Percentiles rank a stretch among this genome's conserved stretches.
Conservation (phyloP, 2,888 invertebrate genomes). For the Andrena bucephala region DNA sequence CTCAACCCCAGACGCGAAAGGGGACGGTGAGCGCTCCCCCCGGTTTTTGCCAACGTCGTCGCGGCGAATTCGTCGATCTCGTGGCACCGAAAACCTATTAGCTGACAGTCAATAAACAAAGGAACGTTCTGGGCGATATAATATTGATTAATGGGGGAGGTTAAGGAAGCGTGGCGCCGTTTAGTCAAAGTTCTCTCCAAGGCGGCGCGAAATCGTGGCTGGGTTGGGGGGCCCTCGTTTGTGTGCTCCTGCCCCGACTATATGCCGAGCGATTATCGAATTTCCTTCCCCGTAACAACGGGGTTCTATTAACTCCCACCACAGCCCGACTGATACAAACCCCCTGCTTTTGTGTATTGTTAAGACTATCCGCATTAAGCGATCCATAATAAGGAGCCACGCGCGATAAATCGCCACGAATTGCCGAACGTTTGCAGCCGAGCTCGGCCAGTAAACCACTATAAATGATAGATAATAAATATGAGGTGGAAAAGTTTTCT, state of each 20-base stretch:
- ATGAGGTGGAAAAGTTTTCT: not conserved
- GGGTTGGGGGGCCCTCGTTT: constrained; percentile 32
- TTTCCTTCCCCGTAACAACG: constrained; percentile 85
- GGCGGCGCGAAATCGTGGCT: constrained; percentile 70
- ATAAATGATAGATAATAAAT: constrained; percentile 17
- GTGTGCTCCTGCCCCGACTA: constrained; percentile 73
- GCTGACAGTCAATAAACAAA: constrained; percentile 85
- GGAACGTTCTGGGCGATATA: constrained; percentile 85
- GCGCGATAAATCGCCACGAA: constrained; percentile 82
- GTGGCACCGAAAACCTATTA: constrained; percentile 83
- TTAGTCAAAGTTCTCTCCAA: constrained; percentile 85
- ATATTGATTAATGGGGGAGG: constrained; percentile 85
- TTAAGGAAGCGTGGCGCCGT: constrained; percentile 85
- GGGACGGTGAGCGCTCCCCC: constrained; percentile 42
- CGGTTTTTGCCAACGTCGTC: constrained; percentile 62
- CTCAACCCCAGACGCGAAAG: not conserved
- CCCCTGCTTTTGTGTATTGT: constrained; percentile 83
- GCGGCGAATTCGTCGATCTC: constrained; percentile 69
- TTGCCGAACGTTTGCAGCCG: constrained; percentile 68
- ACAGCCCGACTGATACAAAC: constrained; percentile 77
- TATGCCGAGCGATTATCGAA: constrained; percentile 85
- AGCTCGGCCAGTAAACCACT: not conserved
- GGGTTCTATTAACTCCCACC: constrained; percentile 85
- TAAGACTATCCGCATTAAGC: constrained; percentile 84
- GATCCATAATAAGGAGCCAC: constrained; percentile 83